A percentile compares a stretch with the other conserved stretches of the same genome.
Evolutionary conservation across 1,140 invertebrate species (phyloP).

Genomic region (Chymomyza costata): DNA sequence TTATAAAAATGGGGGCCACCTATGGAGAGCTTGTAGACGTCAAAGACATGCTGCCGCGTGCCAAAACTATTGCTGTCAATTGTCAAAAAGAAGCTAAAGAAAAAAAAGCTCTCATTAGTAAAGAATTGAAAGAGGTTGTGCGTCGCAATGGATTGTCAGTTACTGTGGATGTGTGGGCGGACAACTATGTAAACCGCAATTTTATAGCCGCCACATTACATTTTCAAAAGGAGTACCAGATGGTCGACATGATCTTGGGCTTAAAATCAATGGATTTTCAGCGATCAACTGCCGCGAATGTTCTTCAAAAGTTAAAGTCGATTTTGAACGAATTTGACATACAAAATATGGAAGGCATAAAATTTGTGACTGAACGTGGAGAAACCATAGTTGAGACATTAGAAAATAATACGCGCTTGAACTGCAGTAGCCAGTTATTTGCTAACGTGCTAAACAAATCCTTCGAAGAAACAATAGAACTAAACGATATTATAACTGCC

Average conservation of each 20-base stretch:
- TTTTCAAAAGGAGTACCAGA: conserved; percentile 5
- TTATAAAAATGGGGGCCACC: conserved; percentile 25
- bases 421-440: conserved; percentile 27
- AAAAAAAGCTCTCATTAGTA: conserved; percentile 14
- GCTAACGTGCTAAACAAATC: conserved; percentile 23
- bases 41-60: conserved; percentile 24
- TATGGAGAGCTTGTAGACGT: conserved; percentile 24
- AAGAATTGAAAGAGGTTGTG: conserved; percentile 13
- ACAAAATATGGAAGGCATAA: conserved; percentile 16
- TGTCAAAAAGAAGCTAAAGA: conserved; percentile 15
- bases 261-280: conserved; percentile 36
- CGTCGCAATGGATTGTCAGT: conserved; percentile 14
- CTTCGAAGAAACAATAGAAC: conserved; percentile 5
- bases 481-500: conserved; percentile 4
- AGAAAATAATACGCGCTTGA: conserved; percentile 12
- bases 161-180: conserved; percentile 23
- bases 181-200: conserved; percentile 29
- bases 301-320: conserved; percentile 10
- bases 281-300: conserved; percentile 16
- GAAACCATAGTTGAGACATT: conserved; percentile 17
- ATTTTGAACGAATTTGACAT: conserved; percentile 20
- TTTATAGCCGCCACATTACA: conserved; percentile 29
- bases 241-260: conserved; percentile 20
- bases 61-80: conserved; percentile 12
- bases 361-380: conserved; percentile 23